A percentile compares a stretch with the other conserved stretches of the same genome.
These are phyloP conservation scores for Sebastes oblongus DNA, from an alignment of 2,797 vertebrate species.

Conservation along the genomic window DNA sequence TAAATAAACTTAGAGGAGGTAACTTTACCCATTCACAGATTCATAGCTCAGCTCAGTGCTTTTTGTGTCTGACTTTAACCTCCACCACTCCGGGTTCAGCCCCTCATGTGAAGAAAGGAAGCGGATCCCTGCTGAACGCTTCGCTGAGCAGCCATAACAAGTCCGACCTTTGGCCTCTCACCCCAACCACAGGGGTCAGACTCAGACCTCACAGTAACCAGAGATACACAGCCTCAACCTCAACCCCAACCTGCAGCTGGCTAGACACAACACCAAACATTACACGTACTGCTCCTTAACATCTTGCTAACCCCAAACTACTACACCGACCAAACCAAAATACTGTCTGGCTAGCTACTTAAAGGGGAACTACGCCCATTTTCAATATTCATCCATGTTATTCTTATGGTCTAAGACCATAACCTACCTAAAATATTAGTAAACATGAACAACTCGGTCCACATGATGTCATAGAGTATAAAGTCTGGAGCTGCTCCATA, in stretches of 20 bases:
- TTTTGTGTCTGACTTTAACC: conserved; percentile 49
- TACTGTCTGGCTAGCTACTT: background rate
- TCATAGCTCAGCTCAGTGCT: background rate
- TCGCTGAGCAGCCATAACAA: conserved; percentile 77
- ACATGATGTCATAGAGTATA: too few species aligned
- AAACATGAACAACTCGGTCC: too few species aligned
- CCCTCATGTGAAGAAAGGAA: conserved; percentile 58
- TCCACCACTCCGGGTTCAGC: conserved; percentile 34
- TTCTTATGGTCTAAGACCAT: too few species aligned
- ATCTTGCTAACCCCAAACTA: conserved; percentile 22
- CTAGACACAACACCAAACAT: conserved; percentile 77
- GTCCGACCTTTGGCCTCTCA: conserved; percentile 56
- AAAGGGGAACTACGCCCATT: too few species aligned
- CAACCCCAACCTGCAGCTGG: conserved; percentile 56
- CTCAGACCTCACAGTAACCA: conserved; percentile 71
- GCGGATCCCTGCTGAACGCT: conserved; percentile 54
- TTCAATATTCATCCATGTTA: too few species aligned
- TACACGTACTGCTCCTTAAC: conserved; percentile 32
- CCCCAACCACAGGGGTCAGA: conserved; percentile 58
- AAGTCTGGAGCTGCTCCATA: too few species aligned
- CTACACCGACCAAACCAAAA: background rate
- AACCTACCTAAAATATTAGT: too few species aligned
- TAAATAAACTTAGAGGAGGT: conserved; percentile 3
- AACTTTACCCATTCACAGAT: conserved; percentile 8
- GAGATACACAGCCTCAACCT: conserved; percentile 67